Percentiles rank a stretch among this genome's conserved stretches.
phyloP scores from a whole-genome alignment of 1,140 invertebrate species.

The Ostrea edulis region DNA sequence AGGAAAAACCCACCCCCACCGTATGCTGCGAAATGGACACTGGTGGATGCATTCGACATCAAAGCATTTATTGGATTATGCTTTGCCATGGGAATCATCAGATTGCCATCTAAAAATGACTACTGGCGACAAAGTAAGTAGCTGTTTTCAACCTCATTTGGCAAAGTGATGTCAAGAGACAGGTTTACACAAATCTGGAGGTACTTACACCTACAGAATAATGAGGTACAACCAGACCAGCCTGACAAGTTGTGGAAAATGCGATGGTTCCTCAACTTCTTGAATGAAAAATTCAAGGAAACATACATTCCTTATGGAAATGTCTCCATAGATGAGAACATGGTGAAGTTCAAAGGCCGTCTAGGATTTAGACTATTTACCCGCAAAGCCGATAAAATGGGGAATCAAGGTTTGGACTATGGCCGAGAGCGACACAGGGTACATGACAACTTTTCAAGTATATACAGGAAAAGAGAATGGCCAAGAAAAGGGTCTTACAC shows the following conservation, averaged over 20 bases:
- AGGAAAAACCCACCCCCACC: too few species aligned
- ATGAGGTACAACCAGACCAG: neutral
- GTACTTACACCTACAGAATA: too few species aligned
- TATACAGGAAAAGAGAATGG: neutral
- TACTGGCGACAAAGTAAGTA: too few species aligned
- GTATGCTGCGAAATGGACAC: too few species aligned
- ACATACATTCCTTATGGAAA: neutral
- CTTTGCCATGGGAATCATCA: too few species aligned
- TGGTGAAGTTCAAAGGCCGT: slow-evolving; percentile 20
- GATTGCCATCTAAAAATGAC: too few species aligned
- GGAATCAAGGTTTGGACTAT: neutral
- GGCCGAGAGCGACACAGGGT: neutral
- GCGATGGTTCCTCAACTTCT: neutral
- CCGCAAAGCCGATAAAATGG: neutral
- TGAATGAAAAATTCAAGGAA: slow-evolving; percentile 2
- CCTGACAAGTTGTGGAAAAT: slow-evolving; percentile 16
- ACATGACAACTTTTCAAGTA: neutral
- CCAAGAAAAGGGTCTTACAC: neutral
- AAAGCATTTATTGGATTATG: too few species aligned
- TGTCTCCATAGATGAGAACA: slow-evolving; percentile 70
- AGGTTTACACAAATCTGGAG: too few species aligned
- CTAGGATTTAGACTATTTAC: neutral
- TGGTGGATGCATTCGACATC: too few species aligned
- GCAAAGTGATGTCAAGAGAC: too few species aligned
- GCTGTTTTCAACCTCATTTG: too few species aligned